Base-by-base conservation (phyloP, 64 coral and sea anemone species). In the Acropora tenuis region DNA sequence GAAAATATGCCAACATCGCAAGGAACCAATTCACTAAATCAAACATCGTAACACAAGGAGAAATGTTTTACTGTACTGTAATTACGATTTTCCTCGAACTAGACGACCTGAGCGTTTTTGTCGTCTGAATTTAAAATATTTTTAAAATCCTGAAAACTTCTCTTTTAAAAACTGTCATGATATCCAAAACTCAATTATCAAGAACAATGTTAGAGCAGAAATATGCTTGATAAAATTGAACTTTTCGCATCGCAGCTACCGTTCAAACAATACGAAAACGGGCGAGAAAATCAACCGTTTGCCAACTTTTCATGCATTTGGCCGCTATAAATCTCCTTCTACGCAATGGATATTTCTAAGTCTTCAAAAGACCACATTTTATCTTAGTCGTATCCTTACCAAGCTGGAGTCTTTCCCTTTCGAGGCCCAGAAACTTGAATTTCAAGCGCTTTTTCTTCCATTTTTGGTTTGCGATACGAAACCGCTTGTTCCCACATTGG, bases 331-430 rank as follows among this genome's bases (percentile, higher is more conserved):
- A 20, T 6, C 45, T 48, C 0, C 46, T 15, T 45, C 75, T 49
- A 9, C 68, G 42, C 43, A 55, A 55, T 5, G 1, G 61, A 46
- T 49, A 48, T 47, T 69, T 43, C 45, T 12, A 71, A 71, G 47
- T 16, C 41, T 16, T 46, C 15, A 16, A 18, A 67, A 20, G 1
- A 15, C 4, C 42, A 44, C 13, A 85, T 71, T 71, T 69, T 71
- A 71, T 46, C 82, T 48, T 19, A 61, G 42, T 9, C 41, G 17
- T 44, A 71, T 85, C 40, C 82, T 85, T 72, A 85, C 82, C 82
- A 85, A 2, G 60, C 44, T 48, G 82, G 17, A 20, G 17, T 44
- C 65, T 47, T 67, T 72, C 13, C 66, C 46, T 85, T 85, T 65
- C 66, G 82, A 4, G 61, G 18, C 8, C 43, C 46, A 1, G 68